Conservation (phyloP, 2,113 vertebrate species). For the Corvus hawaiiensis region DNA sequence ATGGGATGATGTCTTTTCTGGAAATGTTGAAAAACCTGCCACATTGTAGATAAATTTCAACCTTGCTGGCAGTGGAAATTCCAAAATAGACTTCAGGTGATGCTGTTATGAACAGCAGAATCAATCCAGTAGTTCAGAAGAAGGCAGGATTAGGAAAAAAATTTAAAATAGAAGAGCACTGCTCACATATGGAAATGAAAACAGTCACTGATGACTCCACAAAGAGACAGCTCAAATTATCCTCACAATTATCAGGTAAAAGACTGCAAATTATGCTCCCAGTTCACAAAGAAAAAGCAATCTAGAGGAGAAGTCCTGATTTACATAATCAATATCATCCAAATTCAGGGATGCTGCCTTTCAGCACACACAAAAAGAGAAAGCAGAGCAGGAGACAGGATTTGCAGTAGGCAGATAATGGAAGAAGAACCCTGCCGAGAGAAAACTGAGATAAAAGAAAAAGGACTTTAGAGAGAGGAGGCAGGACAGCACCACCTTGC, state of each 20-base stretch:
- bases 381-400: conserved; percentile 19
- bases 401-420: conserved; percentile 55
- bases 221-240: conserved; percentile 72
- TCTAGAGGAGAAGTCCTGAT: conserved; percentile 66
- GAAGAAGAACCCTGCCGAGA: conserved; percentile 40
- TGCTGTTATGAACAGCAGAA: conserved; percentile 52
- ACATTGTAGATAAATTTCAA: conserved; percentile 44
- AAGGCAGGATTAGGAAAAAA: conserved; percentile 4
- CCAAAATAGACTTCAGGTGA: conserved; percentile 44
- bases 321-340: conserved; percentile 71
- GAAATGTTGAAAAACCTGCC: conserved; percentile 53
- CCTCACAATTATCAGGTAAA: conserved; percentile 63
- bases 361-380: conserved; percentile 40
- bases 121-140: conserved; percentile 52
- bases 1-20: conserved; percentile 30
- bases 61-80: neutral
- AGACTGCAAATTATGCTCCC: conserved; percentile 64
- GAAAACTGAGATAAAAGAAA: conserved; percentile 33
- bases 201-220: conserved; percentile 63
- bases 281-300: conserved; percentile 76
- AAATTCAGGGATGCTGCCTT: conserved; percentile 63
- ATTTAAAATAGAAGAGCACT: conserved; percentile 21
- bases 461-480: conserved; percentile 6
- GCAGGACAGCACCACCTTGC: conserved; percentile 20
- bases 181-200: conserved; percentile 71